Evolutionary conservation across 2,888 invertebrate genomes (phyloP).

Genomic region (Drosophila hamatofila): DNA sequence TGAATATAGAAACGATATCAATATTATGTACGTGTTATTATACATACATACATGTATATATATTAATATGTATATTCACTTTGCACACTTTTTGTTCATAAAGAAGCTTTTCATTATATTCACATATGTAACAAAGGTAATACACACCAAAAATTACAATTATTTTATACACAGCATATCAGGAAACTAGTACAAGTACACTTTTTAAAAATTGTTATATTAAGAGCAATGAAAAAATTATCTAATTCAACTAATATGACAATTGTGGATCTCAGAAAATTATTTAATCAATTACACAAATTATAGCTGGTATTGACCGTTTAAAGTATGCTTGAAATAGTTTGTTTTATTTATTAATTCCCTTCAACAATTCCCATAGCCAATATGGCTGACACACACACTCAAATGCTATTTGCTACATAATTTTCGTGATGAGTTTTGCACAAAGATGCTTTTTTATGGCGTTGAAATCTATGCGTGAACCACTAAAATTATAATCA

Average conservation of each 20-base stretch:
- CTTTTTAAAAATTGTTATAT: conserved; percentile 31
- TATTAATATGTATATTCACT: background rate
- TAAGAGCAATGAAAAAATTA: background rate
- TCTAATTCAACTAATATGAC: background rate
- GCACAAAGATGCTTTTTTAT: conserved; percentile 14
- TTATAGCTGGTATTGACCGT: conserved; percentile 2
- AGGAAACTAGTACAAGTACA: conserved; percentile 34
- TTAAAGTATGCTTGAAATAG: conserved; percentile 13
- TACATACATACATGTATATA: conserved; percentile 8
- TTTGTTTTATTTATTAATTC: conserved; percentile 61
- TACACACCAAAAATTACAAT: conserved; percentile 2
- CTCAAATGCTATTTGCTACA: conserved; percentile 32
- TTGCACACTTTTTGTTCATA: background rate
- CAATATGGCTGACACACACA: conserved; percentile 57
- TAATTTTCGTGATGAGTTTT: background rate
- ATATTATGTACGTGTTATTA: conserved; percentile 34
- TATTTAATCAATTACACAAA: conserved; percentile 38
- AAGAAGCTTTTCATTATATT: background rate
- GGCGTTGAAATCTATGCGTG: background rate
- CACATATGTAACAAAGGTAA: background rate
- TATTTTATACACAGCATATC: conserved; percentile 30
- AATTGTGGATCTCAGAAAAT: conserved; percentile 6
- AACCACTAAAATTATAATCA: background rate
- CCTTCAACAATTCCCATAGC: conserved; percentile 49
- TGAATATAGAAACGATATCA: conserved; percentile 19